Conservation (phyloP, 1,140 invertebrate species). For the Eciton burchellii region DNA sequence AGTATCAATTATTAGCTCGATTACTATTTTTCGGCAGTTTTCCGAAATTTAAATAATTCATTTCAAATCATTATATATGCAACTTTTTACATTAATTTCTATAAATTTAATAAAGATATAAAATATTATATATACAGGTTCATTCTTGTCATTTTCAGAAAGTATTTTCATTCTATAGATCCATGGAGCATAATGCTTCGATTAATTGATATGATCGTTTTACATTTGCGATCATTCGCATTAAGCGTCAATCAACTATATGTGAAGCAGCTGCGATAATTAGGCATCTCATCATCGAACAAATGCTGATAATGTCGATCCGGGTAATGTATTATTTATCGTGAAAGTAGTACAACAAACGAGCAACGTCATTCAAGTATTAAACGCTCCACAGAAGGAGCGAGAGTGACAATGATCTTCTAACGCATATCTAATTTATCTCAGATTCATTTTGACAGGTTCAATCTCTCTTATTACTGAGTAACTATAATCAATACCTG, state of each 20-base stretch:
- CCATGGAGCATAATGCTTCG: background rate
- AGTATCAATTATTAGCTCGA: background rate
- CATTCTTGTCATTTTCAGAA: background rate
- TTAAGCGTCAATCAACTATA: conserved; percentile 30
- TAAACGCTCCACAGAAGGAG: conserved; percentile 40
- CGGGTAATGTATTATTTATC: conserved; percentile 48
- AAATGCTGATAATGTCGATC: background rate
- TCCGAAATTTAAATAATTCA: conserved; percentile 12
- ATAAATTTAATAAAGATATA: background rate
- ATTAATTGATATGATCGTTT: conserved; percentile 29
- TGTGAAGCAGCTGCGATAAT: conserved; percentile 18
- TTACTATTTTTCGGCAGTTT: too few species aligned
- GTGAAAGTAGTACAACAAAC: conserved; percentile 43
- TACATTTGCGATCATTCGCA: conserved; percentile 19
- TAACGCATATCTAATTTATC: conserved; percentile 31
- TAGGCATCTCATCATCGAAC: conserved; percentile 11
- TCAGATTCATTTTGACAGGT: conserved; percentile 11
- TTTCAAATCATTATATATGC: background rate
- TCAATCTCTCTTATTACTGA: background rate
- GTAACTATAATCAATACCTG: too few species aligned
- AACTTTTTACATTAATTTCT: background rate
- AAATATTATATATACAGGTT: background rate
- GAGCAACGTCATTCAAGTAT: conserved; percentile 44
- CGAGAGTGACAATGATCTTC: conserved; percentile 50
- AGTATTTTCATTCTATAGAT: conserved; percentile 18